phyloP scores from a whole-genome alignment of 2,797 vertebrate genomes.

The Acrossocheilus wenchowensis region DNA sequence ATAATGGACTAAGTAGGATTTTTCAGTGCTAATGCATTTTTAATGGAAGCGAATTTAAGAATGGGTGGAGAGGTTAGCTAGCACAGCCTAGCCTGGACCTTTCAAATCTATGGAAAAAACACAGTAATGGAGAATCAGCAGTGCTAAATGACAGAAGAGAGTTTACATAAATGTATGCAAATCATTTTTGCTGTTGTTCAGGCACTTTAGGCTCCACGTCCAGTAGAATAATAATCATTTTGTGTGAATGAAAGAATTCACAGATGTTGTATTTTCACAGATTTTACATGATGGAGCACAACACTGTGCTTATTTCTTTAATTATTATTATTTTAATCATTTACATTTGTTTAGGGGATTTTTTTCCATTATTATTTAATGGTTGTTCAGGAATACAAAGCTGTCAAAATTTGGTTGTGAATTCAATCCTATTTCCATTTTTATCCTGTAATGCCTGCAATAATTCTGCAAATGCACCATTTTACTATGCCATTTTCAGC shows the following conservation, averaged over 20 bases:
- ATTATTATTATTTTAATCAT: background rate
- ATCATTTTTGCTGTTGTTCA: constrained; percentile 24
- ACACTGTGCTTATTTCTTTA: background rate
- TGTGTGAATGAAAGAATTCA: background rate
- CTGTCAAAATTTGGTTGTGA: background rate
- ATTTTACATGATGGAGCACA: constrained; percentile 7
- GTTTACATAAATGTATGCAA: constrained; percentile 30
- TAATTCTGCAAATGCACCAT: background rate
- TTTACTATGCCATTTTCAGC: background rate
- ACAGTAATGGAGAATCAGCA: constrained; percentile 57
- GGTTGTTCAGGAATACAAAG: background rate
- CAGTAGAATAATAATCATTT: constrained; percentile 21
- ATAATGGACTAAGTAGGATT: constrained; percentile 57
- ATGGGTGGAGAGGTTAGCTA: constrained; percentile 51
- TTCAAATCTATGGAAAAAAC: constrained; percentile 48
- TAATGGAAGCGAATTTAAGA: constrained; percentile 62
- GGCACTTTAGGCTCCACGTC: background rate
- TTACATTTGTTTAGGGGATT: background rate
- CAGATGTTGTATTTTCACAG: constrained; percentile 3
- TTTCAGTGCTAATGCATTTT: constrained; percentile 65
- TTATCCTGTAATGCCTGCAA: background rate
- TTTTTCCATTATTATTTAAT: background rate
- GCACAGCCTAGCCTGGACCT: constrained; percentile 52
- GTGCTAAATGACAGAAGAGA: constrained; percentile 40
- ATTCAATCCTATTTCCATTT: constrained; percentile 10